Evolutionary conservation across 2,888 invertebrate species (phyloP), one percentile per base, ranked within the genome.

Genomic region (Belgica antarctica): DNA sequence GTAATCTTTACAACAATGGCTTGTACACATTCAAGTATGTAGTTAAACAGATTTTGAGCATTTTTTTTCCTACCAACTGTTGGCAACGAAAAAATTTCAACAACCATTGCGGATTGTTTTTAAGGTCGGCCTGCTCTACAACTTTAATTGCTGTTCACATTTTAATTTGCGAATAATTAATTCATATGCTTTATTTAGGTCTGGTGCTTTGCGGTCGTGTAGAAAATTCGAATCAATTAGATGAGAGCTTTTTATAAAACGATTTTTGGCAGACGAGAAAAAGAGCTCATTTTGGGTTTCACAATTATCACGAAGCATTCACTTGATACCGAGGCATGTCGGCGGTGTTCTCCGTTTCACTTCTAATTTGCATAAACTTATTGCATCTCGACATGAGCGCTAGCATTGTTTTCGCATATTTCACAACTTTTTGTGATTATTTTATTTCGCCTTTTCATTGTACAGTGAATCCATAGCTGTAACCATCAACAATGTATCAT

Each of bases 151-250:
- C 52, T 52, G 52, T 22, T 52, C 52, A 52, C 52, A 15, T 10
- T 52, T 52, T 52, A 52, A 52, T 52, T 52, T 52, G 52, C 52
- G 17, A 22, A 22, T 22, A 52, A 52, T 52, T 52, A 52, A 52
- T 52, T 52, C 22, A 52, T 24, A 52, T 22, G 8, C 10, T 52
- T 22, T 22, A 15, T 22, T 52, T 8, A 34, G 34, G 7, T 22
- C 24, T 22, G 22, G 52, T 22, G 12, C 41, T 41, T 41, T n/a
- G 41, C 31, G 4, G 31, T 31, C 4, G 31, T 10, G 31, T 7
- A 7, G 31, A 31, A 41, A 41, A 41, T 41, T 12, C 10, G n/a
- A n/a, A 41, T 4, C 3, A 41, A 4, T 41, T 41, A 41, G 15
- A 41, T 41, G 2, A 10, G 10, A 41, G 3, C 5, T n/a, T n/a